Percentiles rank a stretch among this genome's conserved stretches.
These are phyloP conservation scores for Oreochromis aureus DNA, from an alignment of 2,113 vertebrate genomes.

Conservation along the genomic window DNA sequence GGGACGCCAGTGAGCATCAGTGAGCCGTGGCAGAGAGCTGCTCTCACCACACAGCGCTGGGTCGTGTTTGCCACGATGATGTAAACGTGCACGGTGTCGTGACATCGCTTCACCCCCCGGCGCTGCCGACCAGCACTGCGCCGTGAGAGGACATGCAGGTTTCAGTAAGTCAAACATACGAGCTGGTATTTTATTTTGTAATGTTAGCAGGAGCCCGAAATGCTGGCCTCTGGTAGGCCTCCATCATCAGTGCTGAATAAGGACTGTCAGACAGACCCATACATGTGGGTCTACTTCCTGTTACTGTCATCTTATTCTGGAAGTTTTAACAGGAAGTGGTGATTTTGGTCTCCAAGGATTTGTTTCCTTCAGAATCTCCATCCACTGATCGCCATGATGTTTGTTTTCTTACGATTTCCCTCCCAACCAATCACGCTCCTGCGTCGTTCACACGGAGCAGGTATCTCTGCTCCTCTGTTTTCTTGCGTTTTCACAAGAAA, in stretches of 20 bases:
- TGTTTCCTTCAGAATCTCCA: background rate
- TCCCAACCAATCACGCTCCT: background rate
- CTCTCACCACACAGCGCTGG: rapidly evolving
- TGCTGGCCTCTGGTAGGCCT: background rate
- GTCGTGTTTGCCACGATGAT: background rate
- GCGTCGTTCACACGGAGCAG: rapidly evolving
- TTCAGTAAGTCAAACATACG: background rate
- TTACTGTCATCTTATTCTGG: background rate
- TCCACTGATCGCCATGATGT: background rate
- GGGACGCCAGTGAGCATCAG: rapidly evolving
- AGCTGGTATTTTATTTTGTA: background rate
- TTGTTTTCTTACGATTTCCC: background rate
- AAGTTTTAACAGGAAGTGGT: background rate
- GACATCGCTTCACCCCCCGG: background rate
- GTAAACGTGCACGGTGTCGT: rapidly evolving
- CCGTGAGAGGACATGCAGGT: background rate
- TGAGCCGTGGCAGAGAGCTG: background rate
- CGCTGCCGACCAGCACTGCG: rapidly evolving
- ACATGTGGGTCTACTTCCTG: rapidly evolving
- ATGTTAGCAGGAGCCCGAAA: rapidly evolving
- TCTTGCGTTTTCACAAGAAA: background rate
- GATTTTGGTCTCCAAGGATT: background rate
- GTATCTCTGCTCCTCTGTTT: background rate
- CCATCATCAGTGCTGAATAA: background rate
- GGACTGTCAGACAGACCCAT: background rate